These are phyloP conservation scores for Melanotaenia boesemani DNA, from an alignment of 2,797 vertebrate genomes.

Conservation along the genomic window DNA sequence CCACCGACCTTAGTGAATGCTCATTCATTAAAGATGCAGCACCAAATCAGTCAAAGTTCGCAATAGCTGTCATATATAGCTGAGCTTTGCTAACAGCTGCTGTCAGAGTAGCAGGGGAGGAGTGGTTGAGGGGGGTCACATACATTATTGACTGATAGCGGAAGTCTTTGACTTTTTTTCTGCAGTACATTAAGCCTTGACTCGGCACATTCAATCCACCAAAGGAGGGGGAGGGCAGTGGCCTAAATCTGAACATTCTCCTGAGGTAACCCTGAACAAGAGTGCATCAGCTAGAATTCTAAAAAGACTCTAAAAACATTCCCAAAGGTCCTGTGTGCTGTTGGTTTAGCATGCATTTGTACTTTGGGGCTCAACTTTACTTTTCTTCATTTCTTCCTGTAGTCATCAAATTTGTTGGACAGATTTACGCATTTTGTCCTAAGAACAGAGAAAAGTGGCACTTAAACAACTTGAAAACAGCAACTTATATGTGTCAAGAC, in stretches of 20 bases:
- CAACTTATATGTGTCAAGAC: background rate
- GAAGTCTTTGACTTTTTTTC: conserved; percentile 51
- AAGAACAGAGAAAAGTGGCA: background rate
- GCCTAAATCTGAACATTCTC: conserved; percentile 65
- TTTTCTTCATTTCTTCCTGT: conserved; percentile 6
- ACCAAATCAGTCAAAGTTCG: conserved; percentile 50
- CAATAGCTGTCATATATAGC: conserved; percentile 49
- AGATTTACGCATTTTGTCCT: conserved; percentile 6
- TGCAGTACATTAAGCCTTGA: conserved; percentile 63
- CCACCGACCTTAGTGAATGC: conserved; percentile 73
- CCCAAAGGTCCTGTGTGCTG: conserved; percentile 33
- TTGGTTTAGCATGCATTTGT: conserved; percentile 28
- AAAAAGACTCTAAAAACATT: conserved; percentile 40
- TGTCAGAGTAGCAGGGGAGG: conserved; percentile 36
- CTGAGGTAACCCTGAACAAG: conserved; percentile 40
- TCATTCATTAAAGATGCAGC: conserved; percentile 73
- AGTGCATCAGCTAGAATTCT: conserved; percentile 39
- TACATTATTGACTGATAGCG: conserved; percentile 74
- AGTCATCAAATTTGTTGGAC: conserved; percentile 2
- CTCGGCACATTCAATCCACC: conserved; percentile 42
- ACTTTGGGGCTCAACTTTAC: conserved; percentile 24
- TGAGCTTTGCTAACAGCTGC: conserved; percentile 60
- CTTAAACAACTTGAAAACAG: background rate
- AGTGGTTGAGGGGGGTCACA: conserved; percentile 32
- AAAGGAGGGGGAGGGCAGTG: conserved; percentile 49